phyloP scores from a whole-genome alignment of 2,113 vertebrate genomes.

The Melanocharis versteri region DNA sequence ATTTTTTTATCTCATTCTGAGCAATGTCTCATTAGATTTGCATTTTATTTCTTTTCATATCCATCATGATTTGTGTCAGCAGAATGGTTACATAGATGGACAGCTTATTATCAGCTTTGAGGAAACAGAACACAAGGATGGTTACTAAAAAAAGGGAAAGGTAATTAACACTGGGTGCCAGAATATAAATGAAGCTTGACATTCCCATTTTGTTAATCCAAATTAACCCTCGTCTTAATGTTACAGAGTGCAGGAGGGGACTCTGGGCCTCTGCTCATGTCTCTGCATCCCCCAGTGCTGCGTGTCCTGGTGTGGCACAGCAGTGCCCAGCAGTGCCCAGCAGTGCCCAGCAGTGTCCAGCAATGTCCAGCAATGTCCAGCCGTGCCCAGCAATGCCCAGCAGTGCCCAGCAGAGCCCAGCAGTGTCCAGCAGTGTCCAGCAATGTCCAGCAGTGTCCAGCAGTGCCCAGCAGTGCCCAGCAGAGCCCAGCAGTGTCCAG shows the following conservation, averaged over 20 bases:
- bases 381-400: neutral
- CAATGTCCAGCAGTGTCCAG: too few species aligned
- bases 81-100: slow-evolving; percentile 20
- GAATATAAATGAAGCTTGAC: slow-evolving; percentile 14
- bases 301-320: accelerated
- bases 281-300: neutral
- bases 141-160: slow-evolving; percentile 8
- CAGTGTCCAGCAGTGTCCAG: neutral
- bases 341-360: neutral
- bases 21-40: slow-evolving; percentile 52
- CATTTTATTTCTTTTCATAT: slow-evolving; percentile 55
- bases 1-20: slow-evolving; percentile 23
- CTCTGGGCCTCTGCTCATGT: accelerated
- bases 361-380: neutral
- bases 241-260: neutral
- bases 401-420: neutral
- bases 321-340: accelerated
- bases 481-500: too few species aligned
- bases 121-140: slow-evolving; percentile 7
- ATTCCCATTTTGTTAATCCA: slow-evolving; percentile 1
- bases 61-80: slow-evolving; percentile 54
- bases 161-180: slow-evolving; percentile 31
- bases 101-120: slow-evolving; percentile 51
- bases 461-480: too few species aligned
- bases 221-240: neutral